phyloP scores from a whole-genome alignment of 2,113 vertebrate genomes.

The Speoplatyrhinus poulsoni region DNA sequence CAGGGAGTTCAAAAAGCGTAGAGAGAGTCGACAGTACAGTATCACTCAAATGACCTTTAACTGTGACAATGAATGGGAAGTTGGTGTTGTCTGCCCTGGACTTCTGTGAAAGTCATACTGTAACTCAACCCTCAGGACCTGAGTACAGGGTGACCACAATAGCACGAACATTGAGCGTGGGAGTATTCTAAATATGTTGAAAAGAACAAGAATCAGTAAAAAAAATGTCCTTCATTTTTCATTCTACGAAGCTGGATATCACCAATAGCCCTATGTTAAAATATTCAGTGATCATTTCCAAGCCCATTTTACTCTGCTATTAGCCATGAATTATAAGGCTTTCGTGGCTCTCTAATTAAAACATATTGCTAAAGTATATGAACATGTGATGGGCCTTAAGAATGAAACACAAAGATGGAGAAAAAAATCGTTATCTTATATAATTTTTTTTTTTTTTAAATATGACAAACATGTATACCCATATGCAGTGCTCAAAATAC shows the following conservation, averaged over 20 bases:
- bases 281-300: conserved; percentile 45
- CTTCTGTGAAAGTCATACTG: conserved; percentile 31
- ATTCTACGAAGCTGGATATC: conserved; percentile 51
- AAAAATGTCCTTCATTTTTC: conserved; percentile 25
- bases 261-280: conserved; percentile 63
- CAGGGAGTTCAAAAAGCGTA: conserved; percentile 26
- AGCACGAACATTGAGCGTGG: conserved; percentile 11
- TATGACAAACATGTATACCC: conserved; percentile 77
- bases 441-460: conserved; percentile 67
- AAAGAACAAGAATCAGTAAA: conserved; percentile 54
- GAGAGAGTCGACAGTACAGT: conserved; percentile 31
- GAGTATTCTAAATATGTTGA: conserved; percentile 27
- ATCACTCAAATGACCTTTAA: conserved; percentile 19
- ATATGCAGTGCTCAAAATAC: conserved; percentile 84
- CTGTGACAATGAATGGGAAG: conserved; percentile 24
- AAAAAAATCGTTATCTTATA: conserved; percentile 36
- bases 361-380: conserved; percentile 54
- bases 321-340: conserved; percentile 55
- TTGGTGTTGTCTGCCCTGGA: conserved; percentile 18
- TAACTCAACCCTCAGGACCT: conserved; percentile 20
- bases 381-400: conserved; percentile 36
- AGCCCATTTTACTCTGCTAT: conserved; percentile 32
- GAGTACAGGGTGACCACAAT: conserved; percentile 2
- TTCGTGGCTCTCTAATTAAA: conserved; percentile 48
- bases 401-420: conserved; percentile 51